phyloP scores from a whole-genome alignment of 2,888 invertebrate species.

The Callyntrura guangdongensis region DNA sequence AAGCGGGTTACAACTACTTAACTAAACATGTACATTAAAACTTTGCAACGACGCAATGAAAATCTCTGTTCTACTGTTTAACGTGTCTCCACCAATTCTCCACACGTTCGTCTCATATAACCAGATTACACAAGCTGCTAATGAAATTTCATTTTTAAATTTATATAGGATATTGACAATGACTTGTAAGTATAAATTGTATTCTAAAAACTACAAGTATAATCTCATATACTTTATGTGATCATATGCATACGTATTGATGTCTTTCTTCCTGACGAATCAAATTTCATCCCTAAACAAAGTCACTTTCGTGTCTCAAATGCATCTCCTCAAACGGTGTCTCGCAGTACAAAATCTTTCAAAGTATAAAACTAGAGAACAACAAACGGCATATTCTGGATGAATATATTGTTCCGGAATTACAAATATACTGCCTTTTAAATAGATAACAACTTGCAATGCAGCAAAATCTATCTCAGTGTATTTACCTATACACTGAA shows the following conservation, averaged over 20 bases:
- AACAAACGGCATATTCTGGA: slow-evolving; percentile 61
- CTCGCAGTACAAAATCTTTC: slow-evolving; percentile 21
- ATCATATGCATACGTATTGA: slow-evolving; percentile 3
- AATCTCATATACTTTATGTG: slow-evolving; percentile 24
- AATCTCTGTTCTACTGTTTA: not conserved
- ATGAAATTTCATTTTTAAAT: not conserved
- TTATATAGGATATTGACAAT: not conserved
- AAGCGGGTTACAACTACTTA: slow-evolving; percentile 36
- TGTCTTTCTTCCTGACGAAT: not conserved
- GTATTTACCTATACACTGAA: slow-evolving; percentile 37
- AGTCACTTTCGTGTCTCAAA: not conserved
- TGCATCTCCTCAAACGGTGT: not conserved
- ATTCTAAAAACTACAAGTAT: not conserved
- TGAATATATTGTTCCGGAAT: slow-evolving; percentile 12
- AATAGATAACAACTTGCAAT: slow-evolving; percentile 18
- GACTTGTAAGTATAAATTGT: slow-evolving; percentile 18
- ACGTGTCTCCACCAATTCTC: not conserved
- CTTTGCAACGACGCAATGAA: not conserved
- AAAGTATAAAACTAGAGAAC: slow-evolving; percentile 63
- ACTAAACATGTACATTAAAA: slow-evolving; percentile 30
- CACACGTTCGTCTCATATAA: not conserved
- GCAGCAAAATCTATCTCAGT: slow-evolving; percentile 24
- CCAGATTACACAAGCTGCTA: slow-evolving; percentile 18
- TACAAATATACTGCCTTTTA: slow-evolving; percentile 35
- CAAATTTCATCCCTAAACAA: not conserved